A percentile compares a stretch with the other conserved stretches of the same genome.
Evolutionary conservation across 2,888 invertebrate species (phyloP).

Genomic region (Eristalis arbustorum): DNA sequence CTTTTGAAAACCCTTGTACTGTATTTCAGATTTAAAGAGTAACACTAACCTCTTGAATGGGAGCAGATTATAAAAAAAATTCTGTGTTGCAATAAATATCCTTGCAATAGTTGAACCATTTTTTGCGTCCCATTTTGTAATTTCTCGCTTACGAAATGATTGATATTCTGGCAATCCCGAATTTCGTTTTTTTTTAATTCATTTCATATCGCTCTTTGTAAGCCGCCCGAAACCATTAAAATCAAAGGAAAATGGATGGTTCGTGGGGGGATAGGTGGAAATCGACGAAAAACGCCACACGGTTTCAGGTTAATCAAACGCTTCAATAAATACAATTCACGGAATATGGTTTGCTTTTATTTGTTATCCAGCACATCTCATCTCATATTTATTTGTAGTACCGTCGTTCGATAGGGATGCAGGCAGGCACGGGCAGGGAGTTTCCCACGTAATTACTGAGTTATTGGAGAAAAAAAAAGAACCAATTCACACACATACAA

Average conservation of each 20-base stretch:
- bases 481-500: background rate
- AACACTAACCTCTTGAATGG: no score
- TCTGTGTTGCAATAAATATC: no score
- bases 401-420: background rate
- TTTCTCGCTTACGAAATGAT: conserved; percentile 23
- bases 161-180: conserved; percentile 33
- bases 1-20: no score
- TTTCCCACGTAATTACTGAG: conserved; percentile 50
- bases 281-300: background rate
- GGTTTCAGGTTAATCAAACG: conserved; percentile 65
- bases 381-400: conserved; percentile 30
- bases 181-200: background rate
- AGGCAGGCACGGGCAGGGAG: background rate
- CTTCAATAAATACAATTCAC: conserved; percentile 62
- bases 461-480: background rate
- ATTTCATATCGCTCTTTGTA: conserved; percentile 38
- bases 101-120: background rate
- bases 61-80: no score
- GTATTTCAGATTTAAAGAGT: no score
- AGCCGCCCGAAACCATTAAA: conserved; percentile 20
- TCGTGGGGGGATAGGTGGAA: background rate
- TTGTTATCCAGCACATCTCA: conserved; percentile 33
- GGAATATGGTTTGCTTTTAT: conserved; percentile 44
- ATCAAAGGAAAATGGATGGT: conserved; percentile 1
- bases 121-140: background rate